Percentiles rank a stretch among this genome's conserved stretches.
Evolutionary conservation across 1,140 invertebrate species (phyloP).

Genomic region (Drosophila malerkotliana): DNA sequence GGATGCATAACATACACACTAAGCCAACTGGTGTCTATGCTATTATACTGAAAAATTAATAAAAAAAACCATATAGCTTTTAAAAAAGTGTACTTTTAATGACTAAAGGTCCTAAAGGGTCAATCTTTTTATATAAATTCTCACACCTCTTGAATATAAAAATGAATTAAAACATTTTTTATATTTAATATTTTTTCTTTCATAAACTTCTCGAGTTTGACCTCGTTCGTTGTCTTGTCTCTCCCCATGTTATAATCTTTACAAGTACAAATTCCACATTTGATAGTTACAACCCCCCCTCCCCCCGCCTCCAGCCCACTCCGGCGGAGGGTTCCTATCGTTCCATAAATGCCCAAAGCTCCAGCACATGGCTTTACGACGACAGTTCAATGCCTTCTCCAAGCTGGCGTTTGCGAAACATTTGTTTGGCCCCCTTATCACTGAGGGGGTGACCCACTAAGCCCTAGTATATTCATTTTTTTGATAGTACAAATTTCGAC

Average conservation of each 20-base stretch:
- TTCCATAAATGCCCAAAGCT: constrained; percentile 4
- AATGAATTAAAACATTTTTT: not conserved
- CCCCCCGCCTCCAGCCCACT: not conserved
- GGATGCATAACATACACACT: constrained; percentile 99
- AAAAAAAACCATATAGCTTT: not conserved
- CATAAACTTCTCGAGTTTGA: not conserved
- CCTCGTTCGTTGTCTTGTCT: constrained; percentile 2
- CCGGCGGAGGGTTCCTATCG: constrained; percentile 47
- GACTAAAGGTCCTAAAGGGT: too few relatives aligned
- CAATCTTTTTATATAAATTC: too few relatives aligned
- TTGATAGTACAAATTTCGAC: constrained; percentile 55
- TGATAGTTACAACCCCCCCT: constrained; percentile 23
- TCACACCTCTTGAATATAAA: not conserved
- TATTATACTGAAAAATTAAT: constrained; percentile 91
- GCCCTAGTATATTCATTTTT: constrained; percentile 33
- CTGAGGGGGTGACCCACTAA: constrained; percentile 54
- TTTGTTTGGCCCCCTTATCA: constrained; percentile 42
- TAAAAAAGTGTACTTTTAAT: not conserved
- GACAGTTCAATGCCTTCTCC: constrained; percentile 66
- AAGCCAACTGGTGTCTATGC: constrained; percentile 95
- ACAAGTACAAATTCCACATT: constrained; percentile 69
- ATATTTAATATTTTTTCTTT: not conserved
- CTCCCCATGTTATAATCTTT: constrained; percentile 48
- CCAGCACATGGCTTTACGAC: constrained; percentile 37
- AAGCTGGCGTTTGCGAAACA: constrained; percentile 43